Evolutionary conservation across 2,797 vertebrate species (phyloP).

Genomic region (Lagocephalus sceleratus): DNA sequence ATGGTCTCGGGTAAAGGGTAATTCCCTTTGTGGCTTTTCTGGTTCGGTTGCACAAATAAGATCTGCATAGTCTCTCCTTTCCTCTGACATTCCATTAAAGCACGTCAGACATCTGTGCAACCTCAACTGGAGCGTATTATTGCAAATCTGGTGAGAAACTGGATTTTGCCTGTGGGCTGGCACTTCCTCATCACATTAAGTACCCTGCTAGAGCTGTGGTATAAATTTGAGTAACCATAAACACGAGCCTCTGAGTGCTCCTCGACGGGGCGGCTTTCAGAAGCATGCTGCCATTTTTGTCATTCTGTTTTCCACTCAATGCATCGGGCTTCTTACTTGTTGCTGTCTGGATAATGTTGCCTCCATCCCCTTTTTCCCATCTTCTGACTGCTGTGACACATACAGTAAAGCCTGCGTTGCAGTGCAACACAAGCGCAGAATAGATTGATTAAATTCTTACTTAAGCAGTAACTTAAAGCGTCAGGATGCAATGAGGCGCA

Average conservation of each 20-base stretch:
- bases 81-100: constrained; percentile 17
- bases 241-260: constrained; percentile 33
- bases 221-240: constrained; percentile 50
- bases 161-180: constrained; percentile 40
- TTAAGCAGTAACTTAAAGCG: not conserved
- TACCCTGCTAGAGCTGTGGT: constrained; percentile 22
- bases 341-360: constrained; percentile 40
- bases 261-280: constrained; percentile 44
- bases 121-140: constrained; percentile 39
- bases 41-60: constrained; percentile 16
- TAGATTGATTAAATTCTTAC: constrained; percentile 26
- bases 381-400: constrained; percentile 33
- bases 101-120: constrained; percentile 3
- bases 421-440: constrained; percentile 25
- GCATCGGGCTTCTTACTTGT: constrained; percentile 39
- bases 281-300: constrained; percentile 49
- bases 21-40: constrained; percentile 15
- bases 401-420: constrained; percentile 32
- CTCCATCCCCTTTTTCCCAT: constrained; percentile 28
- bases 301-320: constrained; percentile 39
- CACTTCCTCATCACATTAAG: constrained; percentile 33
- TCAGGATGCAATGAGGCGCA: not conserved
- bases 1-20: not conserved
- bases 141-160: constrained; percentile 43
- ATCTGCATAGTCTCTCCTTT: constrained; percentile 18